Base-by-base conservation (phyloP, 1,140 invertebrate species). In the Plutomurus gul region DNA sequence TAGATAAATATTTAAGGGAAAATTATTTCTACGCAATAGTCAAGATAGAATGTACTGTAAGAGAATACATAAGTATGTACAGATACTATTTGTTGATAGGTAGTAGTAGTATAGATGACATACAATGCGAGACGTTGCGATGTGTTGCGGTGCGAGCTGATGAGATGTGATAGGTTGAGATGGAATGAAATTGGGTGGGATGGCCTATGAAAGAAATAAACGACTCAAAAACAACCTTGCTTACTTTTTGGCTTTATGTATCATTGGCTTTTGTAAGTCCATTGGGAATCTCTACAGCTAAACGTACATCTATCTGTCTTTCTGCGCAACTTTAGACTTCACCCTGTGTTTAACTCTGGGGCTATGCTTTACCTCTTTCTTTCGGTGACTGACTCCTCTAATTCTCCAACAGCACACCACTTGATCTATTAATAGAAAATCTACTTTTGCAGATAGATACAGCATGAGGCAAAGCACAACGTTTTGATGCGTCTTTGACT, bases 211-310 rank as follows among this genome's bases (percentile, higher is more conserved):
- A 51, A 51, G 47, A 51, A 51, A 51, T 11, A 25, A 51, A n/a
- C 47, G 47, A 51, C 47, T 51, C 13, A 51, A 51, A 51, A 51
- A 18, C n/a, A n/a, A 51, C 47, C 47, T 51, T 51, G 47, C 47
- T 51, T 22, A 51, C 47, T 51, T 51, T 51, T 51, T 51, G 47
- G 47, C 47, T 51, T 51, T 51, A n/a, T 51, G 47, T 51, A 51
- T 51, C 20, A 51, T 51, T 22, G 47, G 18, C 25, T 51, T 22
- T 8, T 25, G 18, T 5, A 51, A 22, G 20, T 22, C 47, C 25
- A 51, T 25, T 18, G 47, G 47, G 25, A 8, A 10, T 11, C 4
- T 8, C 47, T 51, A 51, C 8, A 18, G n/a, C 43, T 11, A n/a
- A 39, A 39, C 6, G 25, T 22, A 51, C 47, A 51, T 51, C 47